Evolutionary conservation across 2,797 vertebrate species (phyloP).

Genomic region (Notoglanidium macrostoma): DNA sequence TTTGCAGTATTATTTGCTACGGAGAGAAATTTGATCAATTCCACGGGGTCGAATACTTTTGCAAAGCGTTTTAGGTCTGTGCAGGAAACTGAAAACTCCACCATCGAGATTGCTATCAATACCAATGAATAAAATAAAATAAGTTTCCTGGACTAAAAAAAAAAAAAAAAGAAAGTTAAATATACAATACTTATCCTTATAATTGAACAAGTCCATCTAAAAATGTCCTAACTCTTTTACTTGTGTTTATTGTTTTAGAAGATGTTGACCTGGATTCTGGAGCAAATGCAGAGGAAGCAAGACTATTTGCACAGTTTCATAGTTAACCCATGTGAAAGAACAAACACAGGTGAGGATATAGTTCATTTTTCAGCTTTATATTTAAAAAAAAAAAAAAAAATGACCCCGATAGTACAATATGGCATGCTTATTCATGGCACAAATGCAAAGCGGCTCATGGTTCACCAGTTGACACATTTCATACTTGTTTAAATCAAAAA

Average conservation of each 20-base stretch:
- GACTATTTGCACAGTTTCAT: not conserved
- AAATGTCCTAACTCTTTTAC: not conserved
- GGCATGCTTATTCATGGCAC: constrained; percentile 21
- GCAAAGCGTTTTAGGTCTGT: not conserved
- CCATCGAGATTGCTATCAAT: not conserved
- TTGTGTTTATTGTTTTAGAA: not conserved
- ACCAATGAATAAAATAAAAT: not conserved
- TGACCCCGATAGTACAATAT: constrained; percentile 12
- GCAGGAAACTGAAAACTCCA: not conserved
- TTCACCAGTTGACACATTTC: not conserved
- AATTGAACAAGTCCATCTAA: not conserved
- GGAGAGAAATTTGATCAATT: not conserved
- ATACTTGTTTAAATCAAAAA: constrained; percentile 21
- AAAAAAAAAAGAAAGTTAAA: too few species aligned
- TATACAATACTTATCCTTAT: too few species aligned
- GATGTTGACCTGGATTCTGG: not conserved
- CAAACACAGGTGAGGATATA: not conserved
- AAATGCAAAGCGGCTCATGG: constrained; percentile 11
- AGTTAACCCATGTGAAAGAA: not conserved
- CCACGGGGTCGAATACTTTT: not conserved
- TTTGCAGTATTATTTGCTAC: not conserved
- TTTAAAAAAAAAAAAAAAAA: constrained; percentile 12
- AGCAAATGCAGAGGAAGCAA: not conserved
- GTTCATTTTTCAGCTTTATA: constrained; percentile 4
- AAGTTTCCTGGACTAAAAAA: not conserved